A percentile compares a stretch with the other conserved stretches of the same genome.
Conservation (phyloP, 1,140 invertebrate genomes). For the Homarus americanus region DNA sequence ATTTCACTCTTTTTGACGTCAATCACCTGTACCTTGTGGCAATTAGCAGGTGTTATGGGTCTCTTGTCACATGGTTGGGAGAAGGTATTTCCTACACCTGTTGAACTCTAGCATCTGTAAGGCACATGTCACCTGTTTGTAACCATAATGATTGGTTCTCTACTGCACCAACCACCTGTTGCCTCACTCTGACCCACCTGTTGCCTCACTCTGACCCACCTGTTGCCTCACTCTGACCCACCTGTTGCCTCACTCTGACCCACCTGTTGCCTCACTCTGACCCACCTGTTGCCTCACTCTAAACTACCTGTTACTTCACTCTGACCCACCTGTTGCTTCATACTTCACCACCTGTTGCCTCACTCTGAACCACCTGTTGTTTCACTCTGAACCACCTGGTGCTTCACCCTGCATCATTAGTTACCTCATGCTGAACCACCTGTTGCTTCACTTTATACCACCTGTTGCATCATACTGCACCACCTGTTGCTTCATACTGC, state of each 20-base stretch:
- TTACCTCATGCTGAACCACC: neutral
- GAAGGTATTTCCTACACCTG: too few species aligned
- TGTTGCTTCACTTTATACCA: neutral
- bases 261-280: neutral
- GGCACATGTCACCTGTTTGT: too few species aligned
- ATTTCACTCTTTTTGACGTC: too few species aligned
- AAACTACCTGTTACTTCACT: neutral
- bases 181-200: too few species aligned
- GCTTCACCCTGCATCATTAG: neutral
- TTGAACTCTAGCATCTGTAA: too few species aligned
- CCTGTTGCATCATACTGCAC: neutral
- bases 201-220: neutral
- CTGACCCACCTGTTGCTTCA: neutral
- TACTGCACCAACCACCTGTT: too few species aligned
- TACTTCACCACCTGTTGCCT: neutral
- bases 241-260: neutral
- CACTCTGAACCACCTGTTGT: neutral
- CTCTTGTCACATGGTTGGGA: too few species aligned
- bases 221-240: neutral
- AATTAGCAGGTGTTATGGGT: too few species aligned
- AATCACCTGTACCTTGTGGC: too few species aligned
- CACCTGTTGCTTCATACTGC: neutral
- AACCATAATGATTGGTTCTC: too few species aligned
- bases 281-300: neutral
- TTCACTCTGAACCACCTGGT: neutral